These are phyloP conservation scores for Pogoniulus pusillus DNA, from an alignment of 2,797 vertebrate species.

Conservation along the genomic window DNA sequence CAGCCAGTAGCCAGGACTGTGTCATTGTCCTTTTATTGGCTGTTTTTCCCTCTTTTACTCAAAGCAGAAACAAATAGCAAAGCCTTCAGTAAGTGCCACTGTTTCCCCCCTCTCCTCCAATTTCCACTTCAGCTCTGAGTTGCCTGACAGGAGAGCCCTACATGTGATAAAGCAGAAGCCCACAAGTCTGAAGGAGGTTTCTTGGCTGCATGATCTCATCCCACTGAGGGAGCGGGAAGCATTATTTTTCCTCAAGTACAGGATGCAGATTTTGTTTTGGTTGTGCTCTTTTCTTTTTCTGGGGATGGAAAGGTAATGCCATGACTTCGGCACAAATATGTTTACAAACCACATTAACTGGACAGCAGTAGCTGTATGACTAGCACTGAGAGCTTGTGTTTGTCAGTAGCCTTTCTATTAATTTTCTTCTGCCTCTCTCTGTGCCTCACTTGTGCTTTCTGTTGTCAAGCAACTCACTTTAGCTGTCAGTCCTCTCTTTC, in stretches of 20 bases:
- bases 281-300: conserved; percentile 37
- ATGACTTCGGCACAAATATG: conserved; percentile 39
- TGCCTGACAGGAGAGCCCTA: conserved; percentile 61
- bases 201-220: conserved; percentile 66
- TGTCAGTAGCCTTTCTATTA: background rate
- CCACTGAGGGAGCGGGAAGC: conserved; percentile 51
- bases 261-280: conserved; percentile 75
- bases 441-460: background rate
- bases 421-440: background rate
- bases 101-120: conserved; percentile 65
- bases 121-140: conserved; percentile 66
- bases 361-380: background rate
- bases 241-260: conserved; percentile 73
- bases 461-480: background rate
- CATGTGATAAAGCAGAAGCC: conserved; percentile 38
- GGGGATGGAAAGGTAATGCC: conserved; percentile 30
- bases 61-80: conserved; percentile 58
- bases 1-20: background rate
- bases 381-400: background rate
- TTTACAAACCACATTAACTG: background rate
- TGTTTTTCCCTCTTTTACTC: conserved; percentile 73
- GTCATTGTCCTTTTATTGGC: conserved; percentile 28
- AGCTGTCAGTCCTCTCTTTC: background rate
- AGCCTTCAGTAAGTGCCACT: conserved; percentile 68
- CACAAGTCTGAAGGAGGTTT: conserved; percentile 44